These are phyloP conservation scores for Selenia dentaria DNA, from an alignment of 2,888 invertebrate species.

Conservation along the genomic window DNA sequence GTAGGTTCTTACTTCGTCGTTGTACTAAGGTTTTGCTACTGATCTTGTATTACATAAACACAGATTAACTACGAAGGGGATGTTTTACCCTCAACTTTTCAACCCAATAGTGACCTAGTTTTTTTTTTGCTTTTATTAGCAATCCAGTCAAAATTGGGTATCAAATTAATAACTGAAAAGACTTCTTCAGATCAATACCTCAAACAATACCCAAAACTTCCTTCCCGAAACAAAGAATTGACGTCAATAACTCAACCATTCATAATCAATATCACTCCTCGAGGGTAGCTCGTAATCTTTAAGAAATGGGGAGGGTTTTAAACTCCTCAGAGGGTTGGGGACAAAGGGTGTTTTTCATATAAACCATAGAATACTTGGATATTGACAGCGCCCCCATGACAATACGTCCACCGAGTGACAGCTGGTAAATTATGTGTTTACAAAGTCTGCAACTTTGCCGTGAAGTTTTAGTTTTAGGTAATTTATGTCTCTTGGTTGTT, in stretches of 20 bases:
- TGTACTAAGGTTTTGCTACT: no score
- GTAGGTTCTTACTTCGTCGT: no score
- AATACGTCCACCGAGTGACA: slow-evolving; percentile 31
- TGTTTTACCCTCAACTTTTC: no score
- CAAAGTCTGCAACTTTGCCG: slow-evolving; percentile 15
- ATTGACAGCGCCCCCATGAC: slow-evolving; percentile 24
- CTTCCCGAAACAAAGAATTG: slow-evolving; percentile 18
- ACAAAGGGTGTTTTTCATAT: slow-evolving; percentile 48
- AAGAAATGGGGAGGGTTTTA: slow-evolving; percentile 48
- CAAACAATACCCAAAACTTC: no score
- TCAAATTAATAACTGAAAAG: no score
- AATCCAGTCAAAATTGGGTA: no score
- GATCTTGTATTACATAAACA: no score
- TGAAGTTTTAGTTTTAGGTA: slow-evolving; percentile 31
- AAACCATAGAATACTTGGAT: slow-evolving; percentile 14
- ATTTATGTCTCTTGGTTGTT: slow-evolving; percentile 31
- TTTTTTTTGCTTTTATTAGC: no score
- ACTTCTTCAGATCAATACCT: no score
- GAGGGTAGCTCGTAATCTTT: slow-evolving; percentile 40
- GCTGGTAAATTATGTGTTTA: slow-evolving; percentile 40
- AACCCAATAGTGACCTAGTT: no score
- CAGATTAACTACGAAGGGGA: no score
- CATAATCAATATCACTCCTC: slow-evolving; percentile 43
- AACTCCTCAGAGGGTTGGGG: slow-evolving; percentile 46
- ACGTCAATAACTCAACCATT: slow-evolving; percentile 34